phyloP scores from a whole-genome alignment of 2,888 invertebrate species.

The Macrophya alboannulata region DNA sequence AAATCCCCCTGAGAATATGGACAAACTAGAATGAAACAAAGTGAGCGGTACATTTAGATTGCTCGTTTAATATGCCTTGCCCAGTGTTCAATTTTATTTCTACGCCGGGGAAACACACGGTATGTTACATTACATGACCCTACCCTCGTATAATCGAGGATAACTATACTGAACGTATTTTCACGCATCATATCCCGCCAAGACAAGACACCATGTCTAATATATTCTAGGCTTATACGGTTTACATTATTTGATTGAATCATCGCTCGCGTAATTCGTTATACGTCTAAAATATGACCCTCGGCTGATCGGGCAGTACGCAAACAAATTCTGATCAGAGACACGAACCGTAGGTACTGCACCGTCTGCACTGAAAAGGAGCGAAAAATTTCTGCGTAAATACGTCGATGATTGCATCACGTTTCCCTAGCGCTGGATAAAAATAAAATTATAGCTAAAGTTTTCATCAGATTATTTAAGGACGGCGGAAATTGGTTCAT shows the following conservation, averaged over 20 bases:
- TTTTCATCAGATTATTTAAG: constrained; percentile 66
- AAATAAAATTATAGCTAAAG: constrained; percentile 6
- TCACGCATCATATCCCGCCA: constrained; percentile 22
- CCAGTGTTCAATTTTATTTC: not conserved
- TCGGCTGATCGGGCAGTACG: not conserved
- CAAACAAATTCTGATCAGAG: not conserved
- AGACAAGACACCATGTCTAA: not conserved
- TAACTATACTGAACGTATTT: constrained; percentile 31
- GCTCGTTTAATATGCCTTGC: not conserved
- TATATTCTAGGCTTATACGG: constrained; percentile 21
- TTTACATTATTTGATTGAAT: constrained; percentile 16
- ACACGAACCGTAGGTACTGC: not conserved
- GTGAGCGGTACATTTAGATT: not conserved
- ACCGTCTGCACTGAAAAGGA: not conserved
- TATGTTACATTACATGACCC: constrained; percentile 1
- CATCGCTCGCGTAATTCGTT: not conserved
- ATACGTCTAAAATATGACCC: not conserved
- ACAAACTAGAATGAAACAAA: not conserved
- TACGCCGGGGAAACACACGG: not conserved
- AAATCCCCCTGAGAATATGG: constrained; percentile 1
- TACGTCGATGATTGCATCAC: constrained; percentile 7
- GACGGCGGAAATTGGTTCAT: constrained; percentile 69
- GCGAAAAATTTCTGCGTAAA: not conserved
- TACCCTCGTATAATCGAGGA: not conserved
- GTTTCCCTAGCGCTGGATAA: not conserved